Evolutionary conservation across 2,113 vertebrate species (phyloP).

Genomic region (Notarius lentiginosus): DNA sequence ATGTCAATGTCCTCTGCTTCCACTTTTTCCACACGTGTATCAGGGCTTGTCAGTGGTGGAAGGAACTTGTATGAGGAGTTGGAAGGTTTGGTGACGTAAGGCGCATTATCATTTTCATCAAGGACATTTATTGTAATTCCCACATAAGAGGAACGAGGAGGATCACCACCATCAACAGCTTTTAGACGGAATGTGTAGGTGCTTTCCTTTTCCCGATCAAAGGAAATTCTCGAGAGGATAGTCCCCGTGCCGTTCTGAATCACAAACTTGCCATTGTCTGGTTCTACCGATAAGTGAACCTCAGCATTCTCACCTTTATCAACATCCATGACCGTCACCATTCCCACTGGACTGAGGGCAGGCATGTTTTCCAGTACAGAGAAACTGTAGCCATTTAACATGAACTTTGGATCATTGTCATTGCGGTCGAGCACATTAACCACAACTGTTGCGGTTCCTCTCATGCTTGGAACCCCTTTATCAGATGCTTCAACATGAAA

Average conservation of each 20-base stretch:
- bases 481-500: slow-evolving; percentile 88
- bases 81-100: slow-evolving; percentile 90
- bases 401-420: slow-evolving; percentile 97
- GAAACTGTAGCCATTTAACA: slow-evolving; percentile 94
- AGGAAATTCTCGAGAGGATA: slow-evolving; percentile 94
- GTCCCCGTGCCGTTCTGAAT: slow-evolving; percentile 96
- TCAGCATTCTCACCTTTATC: slow-evolving; percentile 91
- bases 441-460: slow-evolving; percentile 88
- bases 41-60: slow-evolving; percentile 77
- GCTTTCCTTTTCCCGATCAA: slow-evolving; percentile 94
- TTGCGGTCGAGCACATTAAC: slow-evolving; percentile 91
- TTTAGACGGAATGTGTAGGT: slow-evolving; percentile 95
- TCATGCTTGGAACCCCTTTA: slow-evolving; percentile 88
- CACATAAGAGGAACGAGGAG: slow-evolving; percentile 90
- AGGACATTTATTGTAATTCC: slow-evolving; percentile 95
- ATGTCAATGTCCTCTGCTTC: slow-evolving; percentile 93
- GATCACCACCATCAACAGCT: slow-evolving; percentile 87
- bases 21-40: slow-evolving; percentile 86
- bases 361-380: slow-evolving; percentile 96
- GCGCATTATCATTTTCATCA: slow-evolving; percentile 95
- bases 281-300: slow-evolving; percentile 86
- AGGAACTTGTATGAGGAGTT: slow-evolving; percentile 91
- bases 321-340: slow-evolving; percentile 90
- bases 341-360: slow-evolving; percentile 89
- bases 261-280: slow-evolving; percentile 92